These are phyloP conservation scores for Agrochola litura DNA, from an alignment of 2,888 invertebrate genomes.

Conservation along the genomic window DNA sequence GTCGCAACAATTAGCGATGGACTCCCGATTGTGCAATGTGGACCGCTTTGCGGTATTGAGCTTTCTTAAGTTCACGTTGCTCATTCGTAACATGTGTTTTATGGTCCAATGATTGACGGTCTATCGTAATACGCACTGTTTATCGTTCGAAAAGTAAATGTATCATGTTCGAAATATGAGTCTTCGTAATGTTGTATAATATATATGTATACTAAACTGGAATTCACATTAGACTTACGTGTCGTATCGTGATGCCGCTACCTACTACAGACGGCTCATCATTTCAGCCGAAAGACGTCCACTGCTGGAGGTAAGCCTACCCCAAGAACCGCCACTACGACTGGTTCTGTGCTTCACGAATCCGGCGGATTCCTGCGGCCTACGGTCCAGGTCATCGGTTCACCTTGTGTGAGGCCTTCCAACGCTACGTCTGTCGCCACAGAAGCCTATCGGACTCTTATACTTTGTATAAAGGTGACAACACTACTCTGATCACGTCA, in stretches of 20 bases:
- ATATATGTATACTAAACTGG: not conserved
- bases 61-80: not conserved
- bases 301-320: no score
- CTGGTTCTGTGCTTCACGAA: no score
- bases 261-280: not conserved
- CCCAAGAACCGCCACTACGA: no score
- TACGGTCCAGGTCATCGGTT: no score
- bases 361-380: no score
- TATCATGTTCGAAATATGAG: not conserved
- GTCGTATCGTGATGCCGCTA: not conserved
- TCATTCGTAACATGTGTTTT: not conserved
- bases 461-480: not conserved
- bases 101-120: not conserved
- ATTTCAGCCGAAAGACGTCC: no score
- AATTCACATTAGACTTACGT: not conserved
- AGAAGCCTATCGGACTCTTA: not conserved
- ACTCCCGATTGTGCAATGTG: not conserved
- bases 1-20: constrained; percentile 7
- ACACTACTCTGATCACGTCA: not conserved
- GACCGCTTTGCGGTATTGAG: not conserved
- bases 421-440: no score
- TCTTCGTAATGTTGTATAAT: not conserved
- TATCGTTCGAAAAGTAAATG: not conserved
- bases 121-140: not conserved
- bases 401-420: no score